These are phyloP conservation scores for Protonibea diacanthus DNA, from an alignment of 2,797 vertebrate genomes.

Conservation along the genomic window DNA sequence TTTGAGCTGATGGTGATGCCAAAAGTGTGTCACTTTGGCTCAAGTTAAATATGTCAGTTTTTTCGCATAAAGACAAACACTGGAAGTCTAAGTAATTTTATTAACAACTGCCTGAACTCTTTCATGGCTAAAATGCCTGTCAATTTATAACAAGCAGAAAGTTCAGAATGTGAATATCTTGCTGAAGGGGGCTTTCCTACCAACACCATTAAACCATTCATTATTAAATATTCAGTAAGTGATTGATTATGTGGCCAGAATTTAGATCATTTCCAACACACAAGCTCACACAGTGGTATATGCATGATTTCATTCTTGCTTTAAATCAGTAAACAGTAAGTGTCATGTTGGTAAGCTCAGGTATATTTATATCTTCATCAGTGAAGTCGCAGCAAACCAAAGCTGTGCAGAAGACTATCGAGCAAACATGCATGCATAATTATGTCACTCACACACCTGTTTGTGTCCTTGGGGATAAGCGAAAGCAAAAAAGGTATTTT, in stretches of 20 bases:
- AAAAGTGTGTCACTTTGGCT: not conserved
- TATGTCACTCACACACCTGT: conserved; percentile 77
- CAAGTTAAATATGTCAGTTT: not conserved
- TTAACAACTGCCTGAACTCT: not conserved
- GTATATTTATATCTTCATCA: conserved; percentile 67
- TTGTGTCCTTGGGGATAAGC: conserved; percentile 71
- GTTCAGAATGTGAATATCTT: not conserved
- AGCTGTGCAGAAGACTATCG: conserved; percentile 44
- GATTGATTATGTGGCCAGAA: not conserved
- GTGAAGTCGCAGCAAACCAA: conserved; percentile 49
- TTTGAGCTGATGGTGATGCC: not conserved
- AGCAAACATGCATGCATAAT: conserved; percentile 71
- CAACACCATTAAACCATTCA: not conserved
- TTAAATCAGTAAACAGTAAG: conserved; percentile 6
- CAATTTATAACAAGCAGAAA: not conserved
- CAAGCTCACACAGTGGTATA: not conserved
- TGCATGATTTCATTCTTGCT: not conserved
- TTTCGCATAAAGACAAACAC: not conserved
- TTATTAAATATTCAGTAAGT: not conserved
- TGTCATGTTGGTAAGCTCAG: conserved; percentile 10
- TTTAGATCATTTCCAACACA: not conserved
- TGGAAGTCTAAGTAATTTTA: not conserved
- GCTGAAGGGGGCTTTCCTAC: not conserved
- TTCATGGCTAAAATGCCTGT: not conserved
- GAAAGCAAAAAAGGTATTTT: conserved; percentile 59